These are phyloP conservation scores for Colossoma macropomum DNA, from an alignment of 2,113 vertebrate species.

Conservation along the genomic window DNA sequence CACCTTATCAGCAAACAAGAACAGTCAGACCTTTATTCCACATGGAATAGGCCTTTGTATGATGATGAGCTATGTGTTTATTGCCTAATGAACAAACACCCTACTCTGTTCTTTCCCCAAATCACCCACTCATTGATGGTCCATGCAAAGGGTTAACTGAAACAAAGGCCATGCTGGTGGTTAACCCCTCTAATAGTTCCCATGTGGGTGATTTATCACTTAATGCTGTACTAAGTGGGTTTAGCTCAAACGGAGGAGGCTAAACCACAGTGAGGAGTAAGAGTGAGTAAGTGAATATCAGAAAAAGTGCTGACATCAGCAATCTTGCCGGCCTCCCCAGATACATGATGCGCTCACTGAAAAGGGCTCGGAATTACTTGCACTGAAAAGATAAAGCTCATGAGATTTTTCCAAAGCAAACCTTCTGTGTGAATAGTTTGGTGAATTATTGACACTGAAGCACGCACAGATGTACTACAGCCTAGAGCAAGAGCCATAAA, in stretches of 20 bases:
- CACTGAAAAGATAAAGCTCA: neutral
- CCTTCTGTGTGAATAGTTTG: neutral
- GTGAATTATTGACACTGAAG: neutral
- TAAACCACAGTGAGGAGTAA: constrained; percentile 46
- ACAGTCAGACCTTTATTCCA: neutral
- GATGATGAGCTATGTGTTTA: too few species aligned
- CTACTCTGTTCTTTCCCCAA: neutral
- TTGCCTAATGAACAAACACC: neutral
- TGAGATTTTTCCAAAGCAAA: neutral
- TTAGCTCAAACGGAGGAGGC: constrained; percentile 42
- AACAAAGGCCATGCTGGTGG: constrained; percentile 53
- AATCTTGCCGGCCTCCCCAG: constrained; percentile 30
- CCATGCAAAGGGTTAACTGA: constrained; percentile 53
- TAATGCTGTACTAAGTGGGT: constrained; percentile 49
- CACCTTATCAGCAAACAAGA: neutral
- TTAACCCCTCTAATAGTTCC: constrained; percentile 56
- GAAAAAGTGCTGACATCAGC: constrained; percentile 56
- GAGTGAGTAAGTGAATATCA: constrained; percentile 45
- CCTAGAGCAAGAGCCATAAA: too few species aligned
- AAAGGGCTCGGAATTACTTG: neutral
- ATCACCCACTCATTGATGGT: neutral
- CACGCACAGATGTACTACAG: too few species aligned
- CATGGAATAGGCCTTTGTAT: neutral
- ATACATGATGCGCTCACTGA: constrained; percentile 16
- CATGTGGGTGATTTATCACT: constrained; percentile 56